These are phyloP conservation scores for Xerus rutilus DNA, from an alignment of 2,797 vertebrate species.

Conservation along the genomic window DNA sequence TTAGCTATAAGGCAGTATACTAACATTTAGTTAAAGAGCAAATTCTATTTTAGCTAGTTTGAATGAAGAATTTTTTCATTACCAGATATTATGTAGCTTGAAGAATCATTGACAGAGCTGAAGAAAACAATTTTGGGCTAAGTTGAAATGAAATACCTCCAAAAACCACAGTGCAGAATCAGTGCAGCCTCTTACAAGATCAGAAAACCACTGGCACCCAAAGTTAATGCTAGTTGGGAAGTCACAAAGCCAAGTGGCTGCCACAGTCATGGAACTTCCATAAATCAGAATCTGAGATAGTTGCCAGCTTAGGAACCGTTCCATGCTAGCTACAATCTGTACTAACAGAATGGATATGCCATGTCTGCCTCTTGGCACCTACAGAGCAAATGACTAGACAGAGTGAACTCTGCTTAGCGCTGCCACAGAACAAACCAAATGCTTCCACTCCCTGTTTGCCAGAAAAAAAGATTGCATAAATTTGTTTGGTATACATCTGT, in stretches of 20 bases:
- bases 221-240: background rate
- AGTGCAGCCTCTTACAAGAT: background rate
- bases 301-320: background rate
- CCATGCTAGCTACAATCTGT: constrained; percentile 5
- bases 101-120: background rate
- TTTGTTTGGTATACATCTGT: too few species aligned
- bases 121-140: background rate
- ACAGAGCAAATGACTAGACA: constrained; percentile 13
- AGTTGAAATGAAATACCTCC: background rate
- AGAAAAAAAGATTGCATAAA: background rate
- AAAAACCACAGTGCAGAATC: background rate
- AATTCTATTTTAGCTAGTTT: background rate
- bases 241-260: background rate
- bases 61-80: constrained; percentile 4
- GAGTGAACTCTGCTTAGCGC: background rate
- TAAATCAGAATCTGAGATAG: constrained; percentile 22
- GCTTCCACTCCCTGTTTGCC: background rate
- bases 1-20: background rate
- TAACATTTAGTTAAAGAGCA: background rate
- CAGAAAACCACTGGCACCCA: background rate
- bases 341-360: background rate
- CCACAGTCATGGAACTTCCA: background rate
- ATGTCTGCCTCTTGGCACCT: constrained; percentile 5
- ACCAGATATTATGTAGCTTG: background rate
- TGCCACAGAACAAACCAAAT: constrained; percentile 19